Base-by-base conservation (phyloP, 2,113 vertebrate species). In the Bujurquina vittata region DNA sequence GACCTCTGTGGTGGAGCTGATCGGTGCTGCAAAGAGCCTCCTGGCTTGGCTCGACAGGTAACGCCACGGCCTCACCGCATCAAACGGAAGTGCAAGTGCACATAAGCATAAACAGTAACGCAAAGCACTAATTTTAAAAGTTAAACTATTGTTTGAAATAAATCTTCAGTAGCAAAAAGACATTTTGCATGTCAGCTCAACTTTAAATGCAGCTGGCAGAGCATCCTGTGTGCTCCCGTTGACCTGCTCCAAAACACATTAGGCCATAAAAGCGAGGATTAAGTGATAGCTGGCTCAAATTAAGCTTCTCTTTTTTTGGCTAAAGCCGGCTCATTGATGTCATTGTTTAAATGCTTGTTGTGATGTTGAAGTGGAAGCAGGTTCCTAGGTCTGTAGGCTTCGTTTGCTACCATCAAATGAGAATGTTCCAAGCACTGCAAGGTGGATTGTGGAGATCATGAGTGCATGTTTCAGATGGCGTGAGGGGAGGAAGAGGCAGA, bases 1-100 rank as follows among this genome's bases (percentile, higher is more conserved):
- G 4, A 99, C 98, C 22, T 98, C 97, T 0, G 98, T 99, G 7
- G 98, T 99, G 59, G 98, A 99, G 88, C 96, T 99, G 81, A 99
- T 99, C 7, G 97, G 97, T 0, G 96, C 97, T 35, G 98, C 98
- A 3, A 99, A 99, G 93, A 97, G 97, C 88, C 95, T 99, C 79
- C 93, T 99, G 80, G 97, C 97, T 0, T 99, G 98, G 98, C 94
- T 99, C 43, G 98, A 99, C 94, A 96, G 97, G 98, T 99, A 3
- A 11, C 20, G 49, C 57, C 7, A 0, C 17, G 4, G 12, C 29
- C 8, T 29, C 17, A 67, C 56, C 14, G 26, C 7, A 63, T 52
- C 58, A 33, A 18, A 40, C 40, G 12, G n/a, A 12, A 31, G 10
- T 1, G 1, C 15, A 8, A 14, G 46, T 74, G 37, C 14, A 23